A percentile compares a stretch with the other conserved stretches of the same genome.
Evolutionary conservation across 2,888 invertebrate species (phyloP).

Genomic region (Acleris sparsana): DNA sequence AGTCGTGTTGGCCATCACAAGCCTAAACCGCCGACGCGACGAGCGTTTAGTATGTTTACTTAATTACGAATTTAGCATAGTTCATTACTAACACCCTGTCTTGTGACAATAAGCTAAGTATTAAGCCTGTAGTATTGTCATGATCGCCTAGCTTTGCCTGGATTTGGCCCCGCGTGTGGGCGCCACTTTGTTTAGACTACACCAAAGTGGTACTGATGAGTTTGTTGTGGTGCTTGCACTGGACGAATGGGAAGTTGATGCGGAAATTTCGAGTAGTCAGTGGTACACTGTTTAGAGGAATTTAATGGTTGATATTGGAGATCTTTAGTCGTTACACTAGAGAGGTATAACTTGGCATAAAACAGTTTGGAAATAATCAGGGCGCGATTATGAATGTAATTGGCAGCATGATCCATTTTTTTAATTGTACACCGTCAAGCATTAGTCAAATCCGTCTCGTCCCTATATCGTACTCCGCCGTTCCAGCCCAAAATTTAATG

Average conservation of each 20-base stretch:
- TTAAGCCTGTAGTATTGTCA: conserved; percentile 62
- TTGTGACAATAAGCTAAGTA: conserved; percentile 77
- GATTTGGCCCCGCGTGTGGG: conserved; percentile 39
- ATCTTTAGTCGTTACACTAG: too few relatives aligned
- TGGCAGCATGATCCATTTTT: too few relatives aligned
- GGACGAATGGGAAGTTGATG: too few relatives aligned
- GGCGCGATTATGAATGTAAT: too few relatives aligned
- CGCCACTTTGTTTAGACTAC: conserved; percentile 28
- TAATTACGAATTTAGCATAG: conserved; percentile 58
- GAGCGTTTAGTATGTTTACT: conserved; percentile 35
- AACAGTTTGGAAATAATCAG: too few relatives aligned
- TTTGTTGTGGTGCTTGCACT: neutral
- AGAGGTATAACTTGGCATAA: too few relatives aligned
- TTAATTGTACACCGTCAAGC: too few relatives aligned
- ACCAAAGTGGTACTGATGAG: conserved; percentile 26
- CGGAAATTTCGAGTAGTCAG: too few relatives aligned
- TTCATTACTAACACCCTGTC: conserved; percentile 76
- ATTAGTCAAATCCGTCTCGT: too few relatives aligned
- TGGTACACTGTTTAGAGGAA: too few relatives aligned
- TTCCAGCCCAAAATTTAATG: conserved; percentile 4
- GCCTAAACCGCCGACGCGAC: conserved; percentile 31
- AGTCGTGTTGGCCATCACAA: conserved; percentile 39
- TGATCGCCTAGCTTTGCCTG: conserved; percentile 60
- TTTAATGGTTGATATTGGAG: too few relatives aligned
- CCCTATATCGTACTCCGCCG: conserved; percentile 2